phyloP scores from a whole-genome alignment of 2,113 vertebrate species.

The Fulmarus glacialis region DNA sequence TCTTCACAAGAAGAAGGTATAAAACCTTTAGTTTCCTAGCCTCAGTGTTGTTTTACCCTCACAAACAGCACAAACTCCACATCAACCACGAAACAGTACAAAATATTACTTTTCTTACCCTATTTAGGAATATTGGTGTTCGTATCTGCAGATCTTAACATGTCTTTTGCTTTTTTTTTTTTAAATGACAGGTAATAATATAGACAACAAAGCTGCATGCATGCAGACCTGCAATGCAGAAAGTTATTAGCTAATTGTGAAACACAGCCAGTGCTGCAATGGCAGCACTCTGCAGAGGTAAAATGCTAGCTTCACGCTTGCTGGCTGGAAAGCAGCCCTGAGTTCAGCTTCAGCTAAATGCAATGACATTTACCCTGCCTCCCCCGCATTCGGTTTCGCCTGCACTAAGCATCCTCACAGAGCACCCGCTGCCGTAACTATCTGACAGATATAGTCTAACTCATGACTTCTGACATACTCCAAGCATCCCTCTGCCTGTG shows the following conservation, averaged over 20 bases:
- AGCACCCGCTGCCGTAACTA: neutral
- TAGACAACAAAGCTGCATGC: neutral
- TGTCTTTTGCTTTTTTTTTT: neutral
- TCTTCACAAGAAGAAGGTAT: neutral
- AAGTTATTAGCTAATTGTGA: neutral
- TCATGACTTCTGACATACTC: neutral
- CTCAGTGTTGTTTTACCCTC: neutral
- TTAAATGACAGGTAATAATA: neutral
- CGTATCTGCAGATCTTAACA: neutral
- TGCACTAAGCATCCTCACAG: neutral
- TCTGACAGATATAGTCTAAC: neutral
- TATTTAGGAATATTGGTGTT: neutral
- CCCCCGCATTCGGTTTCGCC: accelerated
- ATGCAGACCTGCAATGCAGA: slow-evolving; percentile 27
- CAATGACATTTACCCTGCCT: slow-evolving; percentile 4
- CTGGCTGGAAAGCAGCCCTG: slow-evolving; percentile 14
- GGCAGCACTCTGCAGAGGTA: neutral
- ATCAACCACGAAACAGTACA: neutral
- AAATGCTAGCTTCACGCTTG: neutral
- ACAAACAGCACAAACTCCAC: neutral
- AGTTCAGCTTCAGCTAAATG: neutral
- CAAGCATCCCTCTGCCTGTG: neutral
- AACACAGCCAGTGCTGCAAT: neutral
- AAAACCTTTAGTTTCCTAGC: neutral
- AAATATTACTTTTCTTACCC: neutral